phyloP scores from a whole-genome alignment of 2,888 invertebrate genomes.

The Oscheius myriophilus region DNA sequence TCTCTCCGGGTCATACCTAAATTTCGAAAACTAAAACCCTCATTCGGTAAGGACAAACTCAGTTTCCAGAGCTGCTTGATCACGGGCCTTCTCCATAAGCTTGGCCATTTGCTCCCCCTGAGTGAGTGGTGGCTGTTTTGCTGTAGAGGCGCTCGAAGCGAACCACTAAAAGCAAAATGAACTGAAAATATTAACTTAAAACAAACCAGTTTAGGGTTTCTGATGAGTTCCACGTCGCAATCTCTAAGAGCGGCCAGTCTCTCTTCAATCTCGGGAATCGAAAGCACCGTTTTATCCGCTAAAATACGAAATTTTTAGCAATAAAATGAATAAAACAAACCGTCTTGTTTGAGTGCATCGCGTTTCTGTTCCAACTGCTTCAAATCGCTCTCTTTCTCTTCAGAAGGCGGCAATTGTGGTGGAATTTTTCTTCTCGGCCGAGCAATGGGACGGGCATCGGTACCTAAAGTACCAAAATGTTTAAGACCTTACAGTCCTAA shows the following conservation, averaged over 20 bases:
- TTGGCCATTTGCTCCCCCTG: too few relatives aligned
- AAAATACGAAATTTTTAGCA: neutral
- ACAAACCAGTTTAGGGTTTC: too few relatives aligned
- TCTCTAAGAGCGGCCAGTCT: slow-evolving; percentile 61
- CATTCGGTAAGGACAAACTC: slow-evolving; percentile 4
- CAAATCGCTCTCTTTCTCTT: neutral
- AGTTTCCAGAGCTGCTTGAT: slow-evolving; percentile 42
- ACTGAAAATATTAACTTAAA: neutral
- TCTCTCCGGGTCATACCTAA: slow-evolving; percentile 24
- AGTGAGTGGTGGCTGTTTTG: too few relatives aligned
- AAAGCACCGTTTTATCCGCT: slow-evolving; percentile 9
- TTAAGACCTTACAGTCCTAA: too few relatives aligned
- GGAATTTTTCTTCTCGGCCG: neutral
- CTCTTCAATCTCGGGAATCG: slow-evolving; percentile 58
- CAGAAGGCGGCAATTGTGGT: neutral
- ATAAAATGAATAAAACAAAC: neutral
- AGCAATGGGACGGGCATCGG: too few relatives aligned
- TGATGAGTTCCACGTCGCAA: slow-evolving; percentile 57
- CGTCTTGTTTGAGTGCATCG: slow-evolving; percentile 30
- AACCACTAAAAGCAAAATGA: slow-evolving; percentile 40
- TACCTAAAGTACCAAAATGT: too few relatives aligned
- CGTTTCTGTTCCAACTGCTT: slow-evolving; percentile 32
- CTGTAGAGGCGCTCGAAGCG: slow-evolving; percentile 1
- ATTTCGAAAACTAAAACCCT: neutral
- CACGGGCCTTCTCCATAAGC: slow-evolving; percentile 42